phyloP scores from a whole-genome alignment of 1,140 invertebrate species.

The Heliothis virescens region DNA sequence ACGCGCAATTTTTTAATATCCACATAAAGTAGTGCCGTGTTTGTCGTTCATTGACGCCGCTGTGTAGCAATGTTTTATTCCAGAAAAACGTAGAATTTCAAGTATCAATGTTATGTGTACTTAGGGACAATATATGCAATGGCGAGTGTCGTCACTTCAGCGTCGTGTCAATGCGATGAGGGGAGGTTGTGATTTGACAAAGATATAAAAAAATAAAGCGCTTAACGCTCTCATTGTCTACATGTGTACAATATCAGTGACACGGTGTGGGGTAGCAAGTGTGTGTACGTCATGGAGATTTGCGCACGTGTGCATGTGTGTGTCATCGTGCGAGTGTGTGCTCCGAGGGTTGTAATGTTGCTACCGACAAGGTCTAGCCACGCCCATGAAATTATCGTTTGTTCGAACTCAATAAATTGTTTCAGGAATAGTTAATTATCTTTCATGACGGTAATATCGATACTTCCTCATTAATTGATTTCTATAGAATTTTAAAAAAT shows the following conservation, averaged over 20 bases:
- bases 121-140: conserved; percentile 58
- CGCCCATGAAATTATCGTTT: conserved; percentile 74
- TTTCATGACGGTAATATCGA: too few relatives aligned
- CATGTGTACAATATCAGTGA: conserved; percentile 67
- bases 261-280: conserved; percentile 69
- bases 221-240: conserved; percentile 79
- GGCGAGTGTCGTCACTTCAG: conserved; percentile 63
- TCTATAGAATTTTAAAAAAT: too few relatives aligned
- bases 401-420: conserved; percentile 56
- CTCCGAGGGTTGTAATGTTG: conserved; percentile 65
- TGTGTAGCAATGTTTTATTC: conserved; percentile 3
- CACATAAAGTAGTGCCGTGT: conserved; percentile 35
- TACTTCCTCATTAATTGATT: too few relatives aligned
- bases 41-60: conserved; percentile 39
- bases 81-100: conserved; percentile 30
- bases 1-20: conserved; percentile 30
- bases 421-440: conserved; percentile 11
- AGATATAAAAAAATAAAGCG: conserved; percentile 83
- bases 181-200: conserved; percentile 63
- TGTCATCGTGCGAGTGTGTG: conserved; percentile 55
- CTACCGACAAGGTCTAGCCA: conserved; percentile 65
- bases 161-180: conserved; percentile 58
- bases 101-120: conserved; percentile 31
- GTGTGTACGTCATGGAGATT: conserved; percentile 48
- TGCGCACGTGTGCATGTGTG: conserved; percentile 60